Base-by-base conservation (phyloP, 2,113 vertebrate species). In the Neolamprologus cancellatus region DNA sequence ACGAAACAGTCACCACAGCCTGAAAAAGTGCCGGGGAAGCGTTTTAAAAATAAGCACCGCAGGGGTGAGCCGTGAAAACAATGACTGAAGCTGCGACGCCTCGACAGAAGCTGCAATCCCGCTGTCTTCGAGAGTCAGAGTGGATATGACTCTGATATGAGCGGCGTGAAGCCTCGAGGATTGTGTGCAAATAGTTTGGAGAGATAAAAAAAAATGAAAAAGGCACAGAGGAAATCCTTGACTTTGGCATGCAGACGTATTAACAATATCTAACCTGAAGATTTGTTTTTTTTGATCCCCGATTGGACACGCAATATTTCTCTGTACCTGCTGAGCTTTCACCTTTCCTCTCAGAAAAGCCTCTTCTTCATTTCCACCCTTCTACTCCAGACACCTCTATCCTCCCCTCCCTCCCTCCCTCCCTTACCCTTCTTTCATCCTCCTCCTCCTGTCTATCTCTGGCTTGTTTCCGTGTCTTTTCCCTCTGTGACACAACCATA, bases 401-500 rank as follows among this genome's bases (percentile, higher is more conserved):
- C 23, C 55, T 53, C n/a, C 30, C 41, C 53, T 55, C 12, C 1
- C 44, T 25, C n/a, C 74, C 55, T 10, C 14, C 55, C 46, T n/a
- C 46, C 41, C 6, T 81, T 14, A 6, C 48, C 66, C 34, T 54
- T 20, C 18, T 39, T 17, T 18, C 44, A 14, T 71, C 32, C 80
- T 81, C 82, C 25, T 30, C 76, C 23, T 82, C 78, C 9, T 74
- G 59, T 79, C 87, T 83, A 85, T 94, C 85, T 92, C 54, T 6
- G 78, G 36, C 55, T 59, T 69, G 76, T 78, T 85, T 90, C 82
- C 12, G 9, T 30, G 83, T 85, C 84, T 91, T 80, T 66, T 71
- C 32, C 87, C 83, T 79, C 87, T 55, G 53, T 92, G 94, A 94
- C 95, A 93, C 78, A 30, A 84, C 90, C 93, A 96, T 96, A 96